phyloP scores from a whole-genome alignment of 2,797 vertebrate species.

The Enteromius argenteus region DNA sequence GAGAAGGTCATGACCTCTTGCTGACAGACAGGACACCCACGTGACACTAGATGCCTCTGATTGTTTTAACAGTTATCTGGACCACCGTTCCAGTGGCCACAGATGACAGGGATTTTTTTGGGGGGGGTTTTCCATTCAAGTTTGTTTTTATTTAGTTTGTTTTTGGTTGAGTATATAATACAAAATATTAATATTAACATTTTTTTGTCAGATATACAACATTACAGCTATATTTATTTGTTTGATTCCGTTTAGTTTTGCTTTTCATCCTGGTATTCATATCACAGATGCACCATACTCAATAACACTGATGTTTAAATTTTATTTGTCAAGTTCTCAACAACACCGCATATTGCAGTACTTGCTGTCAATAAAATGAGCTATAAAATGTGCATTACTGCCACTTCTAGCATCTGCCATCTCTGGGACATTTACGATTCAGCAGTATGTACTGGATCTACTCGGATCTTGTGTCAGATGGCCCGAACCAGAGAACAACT shows the following conservation, averaged over 20 bases:
- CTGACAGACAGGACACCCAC: constrained; percentile 70
- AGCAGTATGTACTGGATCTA: constrained; percentile 12
- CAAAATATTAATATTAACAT: neutral
- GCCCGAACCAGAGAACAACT: neutral
- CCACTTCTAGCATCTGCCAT: constrained; percentile 27
- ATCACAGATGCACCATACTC: neutral
- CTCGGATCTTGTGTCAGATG: constrained; percentile 27
- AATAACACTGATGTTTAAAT: neutral
- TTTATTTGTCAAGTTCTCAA: constrained; percentile 14
- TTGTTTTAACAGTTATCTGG: constrained; percentile 2
- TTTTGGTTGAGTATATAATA: neutral
- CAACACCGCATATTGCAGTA: neutral
- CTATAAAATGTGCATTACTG: constrained; percentile 26
- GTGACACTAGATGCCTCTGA: constrained; percentile 23
- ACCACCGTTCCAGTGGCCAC: neutral
- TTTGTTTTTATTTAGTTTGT: neutral
- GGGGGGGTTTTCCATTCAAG: neutral
- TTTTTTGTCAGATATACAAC: neutral
- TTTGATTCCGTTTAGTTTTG: neutral
- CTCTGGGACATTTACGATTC: constrained; percentile 12
- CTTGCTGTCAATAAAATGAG: neutral
- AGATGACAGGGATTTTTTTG: neutral
- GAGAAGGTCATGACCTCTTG: constrained; percentile 73
- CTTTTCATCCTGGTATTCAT: neutral
- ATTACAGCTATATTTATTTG: neutral